Conservation (phyloP, 1,140 invertebrate species). For the Trichoplusia ni region DNA sequence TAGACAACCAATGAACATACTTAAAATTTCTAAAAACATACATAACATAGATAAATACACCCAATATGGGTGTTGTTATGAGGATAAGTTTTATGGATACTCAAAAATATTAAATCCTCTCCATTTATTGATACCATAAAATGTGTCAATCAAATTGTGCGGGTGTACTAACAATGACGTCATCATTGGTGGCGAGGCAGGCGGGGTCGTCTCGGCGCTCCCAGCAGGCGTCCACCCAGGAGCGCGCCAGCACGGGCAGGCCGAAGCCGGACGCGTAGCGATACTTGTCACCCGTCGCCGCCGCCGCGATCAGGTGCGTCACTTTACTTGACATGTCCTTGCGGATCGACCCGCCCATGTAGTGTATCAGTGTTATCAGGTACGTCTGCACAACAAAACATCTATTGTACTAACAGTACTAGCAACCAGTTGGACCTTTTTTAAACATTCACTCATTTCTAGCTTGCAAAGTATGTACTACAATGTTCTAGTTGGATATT, state of each 20-base stretch:
- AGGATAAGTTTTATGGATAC: too few relatives aligned
- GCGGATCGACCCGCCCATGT: slow-evolving; percentile 96
- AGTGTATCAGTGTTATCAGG: slow-evolving; percentile 93
- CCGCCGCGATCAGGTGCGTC: slow-evolving; percentile 95
- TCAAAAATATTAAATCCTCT: too few relatives aligned
- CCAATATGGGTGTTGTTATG: too few relatives aligned
- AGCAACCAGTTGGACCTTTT: background rate
- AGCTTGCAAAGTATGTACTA: background rate
- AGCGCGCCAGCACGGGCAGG: slow-evolving; percentile 92
- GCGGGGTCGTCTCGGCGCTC: slow-evolving; percentile 86
- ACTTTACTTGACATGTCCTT: slow-evolving; percentile 93
- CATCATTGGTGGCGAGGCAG: slow-evolving; percentile 85
- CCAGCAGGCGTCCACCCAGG: slow-evolving; percentile 95
- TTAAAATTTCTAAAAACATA: too few relatives aligned
- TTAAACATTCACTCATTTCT: background rate
- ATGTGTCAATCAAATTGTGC: too few relatives aligned
- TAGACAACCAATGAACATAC: too few relatives aligned
- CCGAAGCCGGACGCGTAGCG: slow-evolving; percentile 93
- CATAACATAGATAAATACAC: too few relatives aligned
- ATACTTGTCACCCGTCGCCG: slow-evolving; percentile 92
- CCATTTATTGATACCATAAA: too few relatives aligned
- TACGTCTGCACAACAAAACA: slow-evolving; percentile 83
- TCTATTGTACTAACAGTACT: background rate
- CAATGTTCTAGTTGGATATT: too few relatives aligned
- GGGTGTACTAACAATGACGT: slow-evolving; percentile 85